Evolutionary conservation across 2,113 vertebrate genomes (phyloP).

Genomic region (Corythaixoides concolor): DNA sequence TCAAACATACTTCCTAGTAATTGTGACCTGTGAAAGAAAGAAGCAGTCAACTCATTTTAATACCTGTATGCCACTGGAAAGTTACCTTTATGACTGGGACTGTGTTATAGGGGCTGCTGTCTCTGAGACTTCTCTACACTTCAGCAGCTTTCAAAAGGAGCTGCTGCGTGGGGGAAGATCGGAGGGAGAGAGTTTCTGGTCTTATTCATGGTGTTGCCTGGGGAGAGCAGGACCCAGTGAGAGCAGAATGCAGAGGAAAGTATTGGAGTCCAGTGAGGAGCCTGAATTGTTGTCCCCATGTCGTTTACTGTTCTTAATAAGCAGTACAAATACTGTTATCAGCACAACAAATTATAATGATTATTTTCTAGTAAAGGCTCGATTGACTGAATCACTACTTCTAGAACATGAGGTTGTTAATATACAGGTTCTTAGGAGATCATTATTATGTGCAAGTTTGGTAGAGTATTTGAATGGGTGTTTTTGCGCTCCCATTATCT

Average conservation of each 20-base stretch:
- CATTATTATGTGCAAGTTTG: slow-evolving; percentile 9
- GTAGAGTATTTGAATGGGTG: neutral
- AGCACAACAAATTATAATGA: slow-evolving; percentile 35
- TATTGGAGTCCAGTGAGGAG: neutral
- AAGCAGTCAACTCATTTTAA: neutral
- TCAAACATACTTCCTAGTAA: neutral
- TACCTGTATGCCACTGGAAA: neutral
- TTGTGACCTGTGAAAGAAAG: neutral
- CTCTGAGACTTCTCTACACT: neutral
- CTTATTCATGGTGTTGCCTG: neutral
- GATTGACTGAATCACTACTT: slow-evolving; percentile 36
- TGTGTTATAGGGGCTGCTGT: neutral
- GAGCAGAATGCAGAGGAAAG: neutral
- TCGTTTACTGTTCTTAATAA: slow-evolving; percentile 37
- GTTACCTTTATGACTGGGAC: neutral
- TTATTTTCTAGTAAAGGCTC: slow-evolving; percentile 40
- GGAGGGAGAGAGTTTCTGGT: neutral
- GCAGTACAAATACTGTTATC: slow-evolving; percentile 22
- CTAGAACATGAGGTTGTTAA: neutral
- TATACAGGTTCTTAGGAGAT: slow-evolving; percentile 16
- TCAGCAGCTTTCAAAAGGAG: neutral
- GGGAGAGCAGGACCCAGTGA: neutral
- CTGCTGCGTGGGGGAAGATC: rapidly evolving
- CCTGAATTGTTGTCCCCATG: neutral
- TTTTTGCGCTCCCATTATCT: slow-evolving; percentile 27